Percentiles rank a stretch among this genome's conserved stretches.
These are phyloP conservation scores for Malurus cyaneus DNA, from an alignment of 2,113 vertebrate species.

Conservation along the genomic window DNA sequence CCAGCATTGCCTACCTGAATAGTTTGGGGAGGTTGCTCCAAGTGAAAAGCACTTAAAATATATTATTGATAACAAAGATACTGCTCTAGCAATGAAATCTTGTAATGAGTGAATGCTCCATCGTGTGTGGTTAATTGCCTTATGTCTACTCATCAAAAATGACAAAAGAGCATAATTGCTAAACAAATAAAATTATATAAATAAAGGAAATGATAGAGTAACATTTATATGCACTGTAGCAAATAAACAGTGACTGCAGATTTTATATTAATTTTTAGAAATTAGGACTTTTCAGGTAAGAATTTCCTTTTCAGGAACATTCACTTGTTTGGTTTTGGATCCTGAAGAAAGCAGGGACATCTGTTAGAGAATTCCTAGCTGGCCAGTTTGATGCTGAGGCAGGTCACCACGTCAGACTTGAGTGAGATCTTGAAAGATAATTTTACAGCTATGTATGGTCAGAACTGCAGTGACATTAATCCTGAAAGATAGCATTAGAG, in stretches of 20 bases:
- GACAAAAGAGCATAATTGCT: background rate
- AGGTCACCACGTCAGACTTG: rapidly evolving
- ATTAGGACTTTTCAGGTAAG: background rate
- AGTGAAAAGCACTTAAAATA: conserved; percentile 15
- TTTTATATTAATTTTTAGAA: background rate
- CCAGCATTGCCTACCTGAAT: background rate
- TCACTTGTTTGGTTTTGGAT: background rate
- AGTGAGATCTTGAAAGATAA: background rate
- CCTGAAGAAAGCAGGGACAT: background rate
- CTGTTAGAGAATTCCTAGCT: background rate
- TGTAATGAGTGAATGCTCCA: background rate
- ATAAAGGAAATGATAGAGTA: background rate
- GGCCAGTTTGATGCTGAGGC: background rate
- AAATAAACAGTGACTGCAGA: background rate
- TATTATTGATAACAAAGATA: background rate
- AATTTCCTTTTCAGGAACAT: background rate
- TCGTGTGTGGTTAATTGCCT: background rate
- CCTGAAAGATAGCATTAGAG: background rate
- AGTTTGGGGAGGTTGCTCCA: background rate
- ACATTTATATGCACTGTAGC: background rate
- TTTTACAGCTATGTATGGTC: rapidly evolving
- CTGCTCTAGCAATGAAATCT: background rate
- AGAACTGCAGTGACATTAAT: background rate
- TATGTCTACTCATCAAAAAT: background rate
- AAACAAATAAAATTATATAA: background rate